A percentile compares a stretch with the other conserved stretches of the same genome.
Conservation (phyloP, 2,113 vertebrate species). For the Hepsetus odoe region DNA sequence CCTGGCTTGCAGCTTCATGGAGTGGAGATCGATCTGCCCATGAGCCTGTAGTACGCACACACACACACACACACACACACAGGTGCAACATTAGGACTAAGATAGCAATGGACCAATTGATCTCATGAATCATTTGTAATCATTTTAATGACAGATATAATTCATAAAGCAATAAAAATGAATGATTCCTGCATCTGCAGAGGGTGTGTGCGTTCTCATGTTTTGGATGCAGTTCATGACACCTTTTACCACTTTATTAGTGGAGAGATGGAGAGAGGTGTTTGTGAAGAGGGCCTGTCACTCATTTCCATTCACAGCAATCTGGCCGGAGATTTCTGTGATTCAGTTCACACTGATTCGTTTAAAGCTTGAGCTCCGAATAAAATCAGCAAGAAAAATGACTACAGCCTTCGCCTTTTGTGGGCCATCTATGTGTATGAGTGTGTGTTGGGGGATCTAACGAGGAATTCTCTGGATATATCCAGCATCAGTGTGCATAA, state of each 20-base stretch:
- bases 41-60: conserved; percentile 77
- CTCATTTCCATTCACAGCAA: background rate
- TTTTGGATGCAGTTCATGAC: background rate
- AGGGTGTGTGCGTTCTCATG: background rate
- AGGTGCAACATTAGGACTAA: background rate
- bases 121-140: too few relatives aligned
- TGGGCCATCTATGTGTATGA: background rate
- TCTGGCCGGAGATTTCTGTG: background rate
- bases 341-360: conserved; percentile 4
- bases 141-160: background rate
- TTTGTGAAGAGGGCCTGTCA: conserved; percentile 1
- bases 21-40: conserved; percentile 96
- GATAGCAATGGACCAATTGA: background rate
- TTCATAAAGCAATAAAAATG: background rate
- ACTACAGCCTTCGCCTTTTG: background rate
- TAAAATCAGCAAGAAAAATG: background rate
- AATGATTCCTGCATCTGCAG: conserved; percentile 14
- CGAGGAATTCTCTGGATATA: background rate
- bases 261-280: conserved; percentile 16
- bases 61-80: conserved; percentile 39
- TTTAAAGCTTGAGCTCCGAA: background rate
- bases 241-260: conserved; percentile 17
- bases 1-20: conserved; percentile 94
- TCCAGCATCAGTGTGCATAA: too few relatives aligned
- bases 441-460: background rate